Evolutionary conservation across 2,797 vertebrate genomes (phyloP).

Genomic region (Pseudochirops corinnae): DNA sequence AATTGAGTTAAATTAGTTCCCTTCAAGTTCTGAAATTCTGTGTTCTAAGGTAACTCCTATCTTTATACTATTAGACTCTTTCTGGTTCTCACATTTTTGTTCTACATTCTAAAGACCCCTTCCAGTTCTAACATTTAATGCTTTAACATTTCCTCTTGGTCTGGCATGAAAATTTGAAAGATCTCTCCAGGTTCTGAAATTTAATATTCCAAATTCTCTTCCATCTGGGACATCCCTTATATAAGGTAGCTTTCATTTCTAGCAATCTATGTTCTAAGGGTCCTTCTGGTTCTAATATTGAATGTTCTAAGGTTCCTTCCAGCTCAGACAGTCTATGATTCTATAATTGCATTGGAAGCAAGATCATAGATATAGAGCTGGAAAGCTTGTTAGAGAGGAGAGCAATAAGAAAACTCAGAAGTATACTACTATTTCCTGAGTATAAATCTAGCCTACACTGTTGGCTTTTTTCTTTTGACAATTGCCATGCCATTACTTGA

Average conservation of each 20-base stretch:
- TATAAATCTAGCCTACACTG: not conserved
- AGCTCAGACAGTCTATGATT: not conserved
- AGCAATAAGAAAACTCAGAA: not conserved
- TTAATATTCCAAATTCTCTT: not conserved
- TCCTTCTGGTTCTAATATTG: not conserved
- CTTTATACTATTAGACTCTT: not conserved
- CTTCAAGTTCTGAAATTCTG: not conserved
- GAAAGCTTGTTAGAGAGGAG: not conserved
- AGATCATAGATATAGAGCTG: not conserved
- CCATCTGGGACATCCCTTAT: not conserved
- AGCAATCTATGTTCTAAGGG: not conserved
- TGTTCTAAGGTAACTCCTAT: not conserved
- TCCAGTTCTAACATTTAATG: not conserved
- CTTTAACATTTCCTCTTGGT: not conserved
- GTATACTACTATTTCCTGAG: not conserved
- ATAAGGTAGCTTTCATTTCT: not conserved
- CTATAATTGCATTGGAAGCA: not conserved
- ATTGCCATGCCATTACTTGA: conserved; percentile 17
- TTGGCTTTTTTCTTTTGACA: not conserved
- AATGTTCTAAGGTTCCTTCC: not conserved
- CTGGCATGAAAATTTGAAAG: not conserved
- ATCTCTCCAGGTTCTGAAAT: not conserved
- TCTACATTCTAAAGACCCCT: not conserved
- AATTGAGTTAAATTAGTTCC: not conserved
- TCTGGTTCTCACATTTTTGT: not conserved